Evolutionary conservation across 2,888 invertebrate genomes (phyloP).

Genomic region (Panorpa germanica): DNA sequence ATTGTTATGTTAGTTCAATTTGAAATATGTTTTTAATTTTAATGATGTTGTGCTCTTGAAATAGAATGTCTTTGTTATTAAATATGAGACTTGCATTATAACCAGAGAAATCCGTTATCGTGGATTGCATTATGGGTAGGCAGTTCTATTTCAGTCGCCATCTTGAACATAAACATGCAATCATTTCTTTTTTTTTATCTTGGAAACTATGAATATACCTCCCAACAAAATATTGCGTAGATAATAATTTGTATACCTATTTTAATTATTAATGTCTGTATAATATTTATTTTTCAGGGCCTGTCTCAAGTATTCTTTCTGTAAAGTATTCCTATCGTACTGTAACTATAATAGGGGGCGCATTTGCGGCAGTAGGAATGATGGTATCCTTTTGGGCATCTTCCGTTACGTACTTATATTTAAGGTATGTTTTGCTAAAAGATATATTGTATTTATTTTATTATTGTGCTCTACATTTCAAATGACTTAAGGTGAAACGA

Average conservation of each 20-base stretch:
- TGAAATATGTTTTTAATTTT: too few relatives aligned
- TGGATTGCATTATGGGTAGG: too few relatives aligned
- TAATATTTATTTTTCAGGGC: constrained; percentile 36
- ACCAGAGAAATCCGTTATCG: too few relatives aligned
- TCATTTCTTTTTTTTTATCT: constrained; percentile 9
- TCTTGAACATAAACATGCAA: too few relatives aligned
- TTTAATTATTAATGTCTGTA: background rate
- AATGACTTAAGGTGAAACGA: constrained; percentile 1
- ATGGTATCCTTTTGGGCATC: constrained; percentile 65
- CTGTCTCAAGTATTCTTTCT: constrained; percentile 66
- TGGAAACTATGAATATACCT: background rate
- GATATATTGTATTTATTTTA: constrained; percentile 4
- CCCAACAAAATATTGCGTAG: too few relatives aligned
- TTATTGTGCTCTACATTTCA: constrained; percentile 8
- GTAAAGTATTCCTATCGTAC: constrained; percentile 68
- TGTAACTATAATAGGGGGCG: constrained; percentile 66
- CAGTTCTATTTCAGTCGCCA: too few relatives aligned
- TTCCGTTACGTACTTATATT: constrained; percentile 57
- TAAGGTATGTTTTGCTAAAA: constrained; percentile 36
- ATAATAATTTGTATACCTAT: constrained; percentile 2
- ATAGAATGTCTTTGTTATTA: too few relatives aligned
- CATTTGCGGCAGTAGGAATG: constrained; percentile 68
- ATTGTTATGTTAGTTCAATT: too few relatives aligned
- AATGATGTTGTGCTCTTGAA: too few relatives aligned
- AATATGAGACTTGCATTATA: too few relatives aligned